Evolutionary conservation across 2,113 vertebrate genomes (phyloP).

Genomic region (Dissostichus mawsoni): DNA sequence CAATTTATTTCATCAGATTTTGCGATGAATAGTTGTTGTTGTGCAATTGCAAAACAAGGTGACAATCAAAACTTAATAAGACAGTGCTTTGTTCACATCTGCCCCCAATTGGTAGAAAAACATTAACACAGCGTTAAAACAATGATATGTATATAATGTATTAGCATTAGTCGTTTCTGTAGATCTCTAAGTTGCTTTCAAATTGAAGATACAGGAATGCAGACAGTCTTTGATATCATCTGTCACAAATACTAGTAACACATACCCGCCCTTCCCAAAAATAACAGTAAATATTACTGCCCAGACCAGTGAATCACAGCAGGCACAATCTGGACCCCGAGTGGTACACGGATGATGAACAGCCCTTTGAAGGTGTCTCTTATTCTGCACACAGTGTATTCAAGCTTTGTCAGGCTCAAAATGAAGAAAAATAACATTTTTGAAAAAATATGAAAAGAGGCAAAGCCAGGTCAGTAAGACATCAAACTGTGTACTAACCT

Average conservation of each 20-base stretch:
- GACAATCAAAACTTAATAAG: background rate
- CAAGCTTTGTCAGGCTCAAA: background rate
- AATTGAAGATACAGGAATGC: background rate
- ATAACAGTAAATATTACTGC: background rate
- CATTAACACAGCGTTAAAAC: background rate
- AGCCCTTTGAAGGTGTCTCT: slow-evolving; percentile 11
- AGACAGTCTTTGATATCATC: background rate
- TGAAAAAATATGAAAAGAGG: slow-evolving; percentile 2
- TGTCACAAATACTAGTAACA: background rate
- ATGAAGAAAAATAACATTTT: slow-evolving; percentile 17
- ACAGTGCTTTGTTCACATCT: background rate
- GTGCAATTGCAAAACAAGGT: too few species aligned
- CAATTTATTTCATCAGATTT: too few species aligned
- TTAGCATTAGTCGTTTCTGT: background rate
- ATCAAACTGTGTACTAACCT: background rate
- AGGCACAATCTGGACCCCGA: background rate
- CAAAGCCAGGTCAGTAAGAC: background rate
- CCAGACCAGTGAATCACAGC: background rate
- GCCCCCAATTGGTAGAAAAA: background rate
- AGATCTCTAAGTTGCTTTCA: background rate
- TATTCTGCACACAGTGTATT: background rate
- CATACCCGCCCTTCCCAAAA: background rate
- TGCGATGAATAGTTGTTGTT: too few species aligned
- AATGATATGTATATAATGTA: background rate
- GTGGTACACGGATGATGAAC: slow-evolving; percentile 2